These are phyloP conservation scores for Bemisia tabaci DNA, from an alignment of 1,140 invertebrate species.

Conservation along the genomic window DNA sequence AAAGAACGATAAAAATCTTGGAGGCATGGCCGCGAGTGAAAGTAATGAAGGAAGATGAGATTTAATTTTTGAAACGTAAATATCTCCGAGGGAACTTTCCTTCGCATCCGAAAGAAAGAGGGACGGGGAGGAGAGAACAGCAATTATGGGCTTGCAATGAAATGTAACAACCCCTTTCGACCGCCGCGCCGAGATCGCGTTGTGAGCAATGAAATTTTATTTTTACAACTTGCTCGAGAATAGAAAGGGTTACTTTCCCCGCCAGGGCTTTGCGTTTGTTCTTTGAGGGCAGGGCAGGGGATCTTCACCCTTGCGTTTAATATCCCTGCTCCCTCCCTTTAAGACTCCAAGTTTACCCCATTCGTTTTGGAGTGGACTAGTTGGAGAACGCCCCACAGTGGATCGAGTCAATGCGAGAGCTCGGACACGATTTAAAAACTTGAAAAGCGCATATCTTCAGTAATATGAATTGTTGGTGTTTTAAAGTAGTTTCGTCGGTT, in stretches of 20 bases:
- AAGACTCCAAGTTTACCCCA: neutral
- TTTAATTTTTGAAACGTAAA: neutral
- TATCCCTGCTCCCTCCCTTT: neutral
- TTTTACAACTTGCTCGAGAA: neutral
- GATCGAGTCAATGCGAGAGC: no score
- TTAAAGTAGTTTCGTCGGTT: no score
- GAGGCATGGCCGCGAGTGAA: neutral
- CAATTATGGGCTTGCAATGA: neutral
- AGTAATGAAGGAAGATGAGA: neutral
- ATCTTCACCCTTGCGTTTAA: neutral
- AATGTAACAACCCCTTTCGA: neutral
- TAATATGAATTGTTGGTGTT: no score
- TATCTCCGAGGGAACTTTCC: neutral
- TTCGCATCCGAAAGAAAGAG: neutral
- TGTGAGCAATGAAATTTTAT: neutral
- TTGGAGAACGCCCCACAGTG: no score
- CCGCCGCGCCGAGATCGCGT: neutral
- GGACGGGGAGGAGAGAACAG: neutral
- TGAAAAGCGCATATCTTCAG: no score
- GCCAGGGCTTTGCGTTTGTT: neutral
- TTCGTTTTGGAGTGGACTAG: neutral
- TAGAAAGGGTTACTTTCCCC: neutral
- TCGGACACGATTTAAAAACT: no score
- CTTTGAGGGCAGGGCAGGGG: no score
- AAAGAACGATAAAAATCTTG: neutral